Evolutionary conservation across 30 jellyfish, hydroid and myxozoan genomes (phyloP).

Genomic region (Nemopilema nomurai): DNA sequence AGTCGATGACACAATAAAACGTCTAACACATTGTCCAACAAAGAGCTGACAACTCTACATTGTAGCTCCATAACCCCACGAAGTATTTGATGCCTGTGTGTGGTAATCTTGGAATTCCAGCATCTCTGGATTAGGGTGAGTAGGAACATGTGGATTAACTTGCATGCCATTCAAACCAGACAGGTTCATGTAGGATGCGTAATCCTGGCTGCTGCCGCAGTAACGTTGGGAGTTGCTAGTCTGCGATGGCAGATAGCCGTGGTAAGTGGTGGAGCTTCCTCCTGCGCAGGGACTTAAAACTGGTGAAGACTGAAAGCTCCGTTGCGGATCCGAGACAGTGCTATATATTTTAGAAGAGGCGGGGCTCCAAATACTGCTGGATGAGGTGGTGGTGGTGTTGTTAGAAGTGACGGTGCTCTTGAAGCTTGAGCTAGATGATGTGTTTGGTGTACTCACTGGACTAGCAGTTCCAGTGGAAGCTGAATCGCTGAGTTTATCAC

Average conservation of each 20-base stretch:
- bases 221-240: constrained; percentile 70
- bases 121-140: constrained; percentile 65
- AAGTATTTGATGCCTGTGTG: constrained; percentile 67
- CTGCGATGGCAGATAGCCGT: constrained; percentile 72
- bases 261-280: constrained; percentile 58
- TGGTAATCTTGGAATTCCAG: constrained; percentile 77
- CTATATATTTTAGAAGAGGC: constrained; percentile 62
- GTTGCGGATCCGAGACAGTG: constrained; percentile 56
- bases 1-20: constrained; percentile 5
- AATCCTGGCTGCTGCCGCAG: constrained; percentile 72
- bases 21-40: not conserved
- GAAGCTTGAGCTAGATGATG: constrained; percentile 54
- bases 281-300: constrained; percentile 96
- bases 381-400: constrained; percentile 28
- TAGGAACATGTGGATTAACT: constrained; percentile 70
- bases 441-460: constrained; percentile 70
- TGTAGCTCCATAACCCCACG: constrained; percentile 89
- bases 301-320: constrained; percentile 90
- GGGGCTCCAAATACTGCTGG: constrained; percentile 95
- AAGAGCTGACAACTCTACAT: constrained; percentile 35
- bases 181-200: constrained; percentile 86
- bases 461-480: constrained; percentile 76
- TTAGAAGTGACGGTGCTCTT: constrained; percentile 69
- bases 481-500: constrained; percentile 69
- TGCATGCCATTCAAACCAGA: constrained; percentile 66